Base-by-base conservation (phyloP, 2,113 vertebrate species). In the Prolemur simus region DNA sequence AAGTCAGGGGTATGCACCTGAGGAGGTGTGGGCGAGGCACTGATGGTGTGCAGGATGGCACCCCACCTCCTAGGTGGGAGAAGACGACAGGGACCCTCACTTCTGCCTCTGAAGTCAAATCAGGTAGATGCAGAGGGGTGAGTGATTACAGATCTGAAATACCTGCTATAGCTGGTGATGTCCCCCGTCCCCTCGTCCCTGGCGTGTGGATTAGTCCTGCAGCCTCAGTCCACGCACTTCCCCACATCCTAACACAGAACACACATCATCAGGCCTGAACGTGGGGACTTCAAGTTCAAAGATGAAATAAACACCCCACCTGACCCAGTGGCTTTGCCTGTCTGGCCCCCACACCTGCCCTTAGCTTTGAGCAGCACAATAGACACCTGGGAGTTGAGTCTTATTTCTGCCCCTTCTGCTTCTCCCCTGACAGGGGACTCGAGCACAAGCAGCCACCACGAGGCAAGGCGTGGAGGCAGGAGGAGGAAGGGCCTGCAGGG, bases 271-370 rank as follows among this genome's bases (percentile, higher is more conserved):
- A 18, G 54, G 34, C 37, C 74, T 29, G 21, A 29, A 21, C 5
- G 1, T 2, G 34, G 5, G 13, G 7, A 3, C 47, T 3, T 60
- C 25, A 47, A 52, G 20, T 54, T 95, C 63, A 39, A 29, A 58
- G 45, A 23, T 39, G 76, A 84, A 87, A 87, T 32, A 4, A 42
- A 84, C 52, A 17, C 37, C 63, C 73, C 29, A 2, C 32, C 37
- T 32, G 29, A 47, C 54, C 25, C 29, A 1, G 3, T 2, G 12
- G 10, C 45, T 49, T 69, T 25, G 37, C 45, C 76, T 42, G 15
- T 1, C 47, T 5, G 3, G 4, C 17, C 27, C n/a, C 25, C 6
- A 1, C 0, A 11, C 4, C 8, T 12, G 17, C 0, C 25, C 34
- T 25, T 34, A 39, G 42, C 63, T 47, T 29, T 54, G 34, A 82